phyloP scores from a whole-genome alignment of 2,888 invertebrate genomes.

The Hedya salicella region DNA sequence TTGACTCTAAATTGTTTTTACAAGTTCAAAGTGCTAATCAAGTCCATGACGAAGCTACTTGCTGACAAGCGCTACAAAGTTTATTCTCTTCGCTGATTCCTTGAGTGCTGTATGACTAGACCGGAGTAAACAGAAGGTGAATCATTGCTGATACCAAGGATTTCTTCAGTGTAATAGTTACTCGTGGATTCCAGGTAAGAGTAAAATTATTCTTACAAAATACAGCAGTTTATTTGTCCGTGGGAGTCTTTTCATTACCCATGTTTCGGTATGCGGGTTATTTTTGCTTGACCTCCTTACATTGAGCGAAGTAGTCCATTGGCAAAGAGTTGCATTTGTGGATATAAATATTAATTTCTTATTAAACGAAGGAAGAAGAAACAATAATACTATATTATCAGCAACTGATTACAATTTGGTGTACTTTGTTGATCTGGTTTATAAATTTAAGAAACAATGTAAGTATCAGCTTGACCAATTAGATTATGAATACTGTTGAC shows the following conservation, averaged over 20 bases:
- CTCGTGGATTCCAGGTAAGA: conserved; percentile 33
- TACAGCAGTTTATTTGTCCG: conserved; percentile 2
- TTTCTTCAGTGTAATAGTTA: conserved; percentile 21
- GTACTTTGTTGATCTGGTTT: neutral
- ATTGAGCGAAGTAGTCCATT: conserved; percentile 16
- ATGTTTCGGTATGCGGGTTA: conserved; percentile 25
- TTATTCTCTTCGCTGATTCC: conserved; percentile 30
- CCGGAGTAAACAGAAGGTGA: conserved; percentile 42
- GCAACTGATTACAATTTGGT: conserved; percentile 2
- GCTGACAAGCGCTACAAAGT: conserved; percentile 35
- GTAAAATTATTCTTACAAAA: conserved; percentile 1
- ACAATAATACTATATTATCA: neutral
- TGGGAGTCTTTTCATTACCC: conserved; percentile 16
- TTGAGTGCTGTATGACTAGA: conserved; percentile 40
- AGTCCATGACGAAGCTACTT: conserved; percentile 39
- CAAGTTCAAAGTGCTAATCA: conserved; percentile 27
- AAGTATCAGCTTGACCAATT: neutral
- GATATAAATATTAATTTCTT: neutral
- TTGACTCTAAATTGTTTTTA: neutral
- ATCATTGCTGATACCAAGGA: conserved; percentile 37
- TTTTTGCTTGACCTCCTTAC: conserved; percentile 39
- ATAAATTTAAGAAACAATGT: neutral
- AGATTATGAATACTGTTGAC: neutral
- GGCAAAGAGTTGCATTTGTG: conserved; percentile 11
- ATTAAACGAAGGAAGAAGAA: neutral